Evolutionary conservation across 2,888 invertebrate species (phyloP), one percentile per base, ranked within the genome.

Genomic region (Halictus ligatus): DNA sequence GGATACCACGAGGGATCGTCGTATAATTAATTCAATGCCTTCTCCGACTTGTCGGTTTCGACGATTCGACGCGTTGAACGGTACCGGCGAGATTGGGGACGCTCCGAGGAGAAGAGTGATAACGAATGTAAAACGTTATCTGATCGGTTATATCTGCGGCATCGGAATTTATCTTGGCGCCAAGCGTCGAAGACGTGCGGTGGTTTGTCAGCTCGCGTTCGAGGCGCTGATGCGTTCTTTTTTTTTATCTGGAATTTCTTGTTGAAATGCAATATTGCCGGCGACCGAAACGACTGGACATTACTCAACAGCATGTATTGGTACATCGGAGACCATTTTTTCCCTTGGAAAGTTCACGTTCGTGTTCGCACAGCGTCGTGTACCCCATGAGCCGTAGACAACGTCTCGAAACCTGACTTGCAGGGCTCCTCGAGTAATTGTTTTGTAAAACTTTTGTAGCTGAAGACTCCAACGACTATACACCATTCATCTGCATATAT

Each of bases 91-190:
- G 46, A 43, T 29, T 40, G 73, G 40, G 21, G n/a, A 75, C 12
- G 15, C 64, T 25, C 21, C 58, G n/a, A 29, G 18, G 74, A 74
- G 50, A 78, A 74, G 50, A 78, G 54, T 18, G 18, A 78, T 25
- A 50, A 40, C 15, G 80, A 67, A 69, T 15, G 71, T 78, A 81
- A 67, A 83, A 73, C 77, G 72, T 73, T 79, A 79, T 78, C 79
- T 71, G 73, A 72, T 72, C 25, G 8, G 72, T 48, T 25, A 72
- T 48, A 76, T 78, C 79, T 60, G 67, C 67, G 64, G 48, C 75
- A 83, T 83, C 78, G 83, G 79, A 79, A 83, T 83, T 85, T 79
- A 85, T 83, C 79, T 75, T 75, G 43, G 46, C 74, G 50, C n/a
- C 69, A 58, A 82, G 71, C 54, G 50, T 43, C 74, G 69, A 81